Evolutionary conservation across 2,888 invertebrate genomes (phyloP), one percentile per base, ranked within the genome.

Genomic region (Melipona bicolor): DNA sequence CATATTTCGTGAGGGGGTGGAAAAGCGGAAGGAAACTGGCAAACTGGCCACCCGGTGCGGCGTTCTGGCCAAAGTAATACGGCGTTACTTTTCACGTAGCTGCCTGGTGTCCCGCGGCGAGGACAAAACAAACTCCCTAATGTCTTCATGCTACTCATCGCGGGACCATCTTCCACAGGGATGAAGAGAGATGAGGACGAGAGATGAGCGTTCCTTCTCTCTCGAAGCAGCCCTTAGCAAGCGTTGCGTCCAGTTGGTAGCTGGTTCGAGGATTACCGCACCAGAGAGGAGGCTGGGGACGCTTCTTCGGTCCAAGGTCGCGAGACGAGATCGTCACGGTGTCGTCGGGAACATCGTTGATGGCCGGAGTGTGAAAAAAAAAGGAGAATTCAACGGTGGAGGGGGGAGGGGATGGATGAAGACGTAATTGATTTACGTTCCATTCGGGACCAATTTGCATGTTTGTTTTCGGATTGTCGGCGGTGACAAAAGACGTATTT

Each of bases 101-200:
- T 68, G 49, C 19, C 67, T 19, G 77, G 74, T 81, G 78, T 77
- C 91, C 92, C 88, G 91, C 79, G 81, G 92, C 79, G 91, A 79
- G 87, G 86, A 90, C 90, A 91, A 92, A 93, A 93, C 91, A 93
- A 92, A 91, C 90, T 92, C 85, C 90, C 87, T 93, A 93, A 93
- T 93, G 92, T 92, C 92, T 93, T 93, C 91, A 92, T 93, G 92
- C 91, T 91, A 90, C 90, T 91, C 89, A 87, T 85, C 81, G 77
- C 36, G 3, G 64, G 32, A n/a, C 75, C 59, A 68, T 80, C 68
- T 80, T 61, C 68, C 43, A 36, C 56, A 59, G 76, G 78, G 83
- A 54, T 43, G 68, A 71, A 50, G 56, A 72, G 27, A 27, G 69
- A 69, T 17, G 19, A 24, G 50, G 24, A 49, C 1, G 76, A 36